phyloP scores from a whole-genome alignment of 2,113 vertebrate genomes.

The Mobula hypostoma region DNA sequence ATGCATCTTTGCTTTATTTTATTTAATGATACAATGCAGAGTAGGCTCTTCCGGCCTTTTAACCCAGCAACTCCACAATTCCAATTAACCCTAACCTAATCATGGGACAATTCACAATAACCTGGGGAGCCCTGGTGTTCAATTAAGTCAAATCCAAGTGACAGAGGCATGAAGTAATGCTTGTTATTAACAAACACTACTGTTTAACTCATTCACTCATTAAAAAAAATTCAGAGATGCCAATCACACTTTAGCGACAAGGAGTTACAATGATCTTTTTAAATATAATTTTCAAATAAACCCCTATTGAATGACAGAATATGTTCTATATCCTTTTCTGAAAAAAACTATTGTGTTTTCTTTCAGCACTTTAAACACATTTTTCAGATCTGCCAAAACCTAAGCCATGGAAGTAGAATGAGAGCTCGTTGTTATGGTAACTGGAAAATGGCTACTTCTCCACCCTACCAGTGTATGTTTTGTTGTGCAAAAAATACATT shows the following conservation, averaged over 20 bases:
- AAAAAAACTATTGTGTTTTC: neutral
- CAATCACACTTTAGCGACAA: neutral
- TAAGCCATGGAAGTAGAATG: neutral
- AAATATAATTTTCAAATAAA: neutral
- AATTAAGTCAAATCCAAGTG: neutral
- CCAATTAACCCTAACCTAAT: too few species aligned
- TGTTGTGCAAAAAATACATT: neutral
- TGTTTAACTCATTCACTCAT: neutral
- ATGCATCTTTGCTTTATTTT: neutral
- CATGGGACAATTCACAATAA: too few species aligned
- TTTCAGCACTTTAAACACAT: neutral
- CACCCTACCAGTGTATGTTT: neutral
- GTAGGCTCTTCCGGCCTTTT: too few species aligned
- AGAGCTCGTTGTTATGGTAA: constrained; percentile 3
- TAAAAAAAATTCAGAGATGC: neutral
- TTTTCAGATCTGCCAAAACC: neutral
- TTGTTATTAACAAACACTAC: neutral
- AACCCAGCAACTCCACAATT: too few species aligned
- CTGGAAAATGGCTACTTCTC: neutral
- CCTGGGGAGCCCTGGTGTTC: neutral
- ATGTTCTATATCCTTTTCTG: neutral
- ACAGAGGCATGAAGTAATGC: neutral
- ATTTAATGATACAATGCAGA: too few species aligned
- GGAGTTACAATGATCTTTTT: neutral
- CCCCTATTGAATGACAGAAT: neutral